Percentiles rank a stretch among this genome's conserved stretches.
phyloP scores from a whole-genome alignment of 2,888 invertebrate genomes.

The Noctua janthe region DNA sequence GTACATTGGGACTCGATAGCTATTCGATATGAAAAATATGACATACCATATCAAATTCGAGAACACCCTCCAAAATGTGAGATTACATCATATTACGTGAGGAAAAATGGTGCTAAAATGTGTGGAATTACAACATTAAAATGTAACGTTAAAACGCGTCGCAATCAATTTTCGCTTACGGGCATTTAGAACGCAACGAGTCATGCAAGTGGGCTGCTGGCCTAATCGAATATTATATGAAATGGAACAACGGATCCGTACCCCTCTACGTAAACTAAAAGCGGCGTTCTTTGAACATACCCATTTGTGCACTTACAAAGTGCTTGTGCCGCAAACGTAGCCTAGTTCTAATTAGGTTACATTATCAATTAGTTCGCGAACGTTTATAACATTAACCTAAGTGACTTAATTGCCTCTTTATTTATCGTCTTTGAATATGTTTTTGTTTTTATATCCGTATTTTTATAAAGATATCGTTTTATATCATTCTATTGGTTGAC shows the following conservation, averaged over 20 bases:
- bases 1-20: background rate
- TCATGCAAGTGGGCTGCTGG: conserved; percentile 22
- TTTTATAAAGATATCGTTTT: background rate
- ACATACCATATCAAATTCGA: background rate
- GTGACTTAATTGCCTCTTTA: conserved; percentile 10
- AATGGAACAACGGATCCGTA: conserved; percentile 39
- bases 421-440: background rate
- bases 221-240: conserved; percentile 49
- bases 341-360: conserved; percentile 41
- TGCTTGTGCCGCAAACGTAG: conserved; percentile 32
- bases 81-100: background rate
- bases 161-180: conserved; percentile 4
- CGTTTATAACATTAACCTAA: conserved; percentile 33
- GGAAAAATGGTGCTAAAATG: background rate
- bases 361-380: conserved; percentile 38
- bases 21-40: background rate
- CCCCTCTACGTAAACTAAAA: conserved; percentile 32
- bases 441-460: background rate
- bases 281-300: conserved; percentile 33
- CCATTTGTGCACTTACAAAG: conserved; percentile 18
- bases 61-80: background rate
- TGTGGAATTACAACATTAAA: background rate
- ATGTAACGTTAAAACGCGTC: conserved; percentile 24
- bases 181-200: conserved; percentile 18
- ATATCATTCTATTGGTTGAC: background rate